Percentiles rank a stretch among this genome's conserved stretches.
These are phyloP conservation scores for Notodonta ziczac DNA, from an alignment of 2,888 invertebrate species.

Conservation along the genomic window DNA sequence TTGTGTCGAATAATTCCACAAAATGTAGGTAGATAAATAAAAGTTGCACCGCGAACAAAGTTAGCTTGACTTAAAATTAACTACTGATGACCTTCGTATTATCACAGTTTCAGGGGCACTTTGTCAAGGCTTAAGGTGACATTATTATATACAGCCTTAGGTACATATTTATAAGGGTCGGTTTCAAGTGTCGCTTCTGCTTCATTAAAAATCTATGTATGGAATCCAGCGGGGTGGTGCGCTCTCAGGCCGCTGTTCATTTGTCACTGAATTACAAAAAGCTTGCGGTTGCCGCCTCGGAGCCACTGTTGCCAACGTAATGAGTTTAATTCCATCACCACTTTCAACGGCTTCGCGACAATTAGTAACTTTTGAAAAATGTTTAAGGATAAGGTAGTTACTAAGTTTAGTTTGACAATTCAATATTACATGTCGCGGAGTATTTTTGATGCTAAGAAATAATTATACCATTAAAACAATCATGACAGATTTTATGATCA, in stretches of 20 bases:
- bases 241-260: slow-evolving; percentile 64
- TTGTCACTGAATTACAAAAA: slow-evolving; percentile 79
- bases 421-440: neutral
- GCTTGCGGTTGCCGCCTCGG: slow-evolving; percentile 58
- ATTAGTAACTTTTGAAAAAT: slow-evolving; percentile 23
- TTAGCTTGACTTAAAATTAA: no score
- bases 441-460: no score
- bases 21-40: no score
- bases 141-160: no score
- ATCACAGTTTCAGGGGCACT: no score
- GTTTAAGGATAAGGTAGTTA: neutral
- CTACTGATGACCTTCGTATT: no score
- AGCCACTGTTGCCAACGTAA: slow-evolving; percentile 52
- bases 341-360: slow-evolving; percentile 37
- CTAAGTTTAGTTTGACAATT: neutral
- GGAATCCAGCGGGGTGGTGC: slow-evolving; percentile 55
- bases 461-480: no score
- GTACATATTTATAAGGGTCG: no score
- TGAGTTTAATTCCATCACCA: slow-evolving; percentile 69
- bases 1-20: no score
- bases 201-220: slow-evolving; percentile 47
- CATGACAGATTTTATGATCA: no score
- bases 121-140: no score
- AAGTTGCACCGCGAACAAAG: no score
- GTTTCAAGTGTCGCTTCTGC: slow-evolving; percentile 35